A percentile compares a stretch with the other conserved stretches of the same genome.
Evolutionary conservation across 2,888 invertebrate species (phyloP).

Genomic region (Pedicia rivosa): DNA sequence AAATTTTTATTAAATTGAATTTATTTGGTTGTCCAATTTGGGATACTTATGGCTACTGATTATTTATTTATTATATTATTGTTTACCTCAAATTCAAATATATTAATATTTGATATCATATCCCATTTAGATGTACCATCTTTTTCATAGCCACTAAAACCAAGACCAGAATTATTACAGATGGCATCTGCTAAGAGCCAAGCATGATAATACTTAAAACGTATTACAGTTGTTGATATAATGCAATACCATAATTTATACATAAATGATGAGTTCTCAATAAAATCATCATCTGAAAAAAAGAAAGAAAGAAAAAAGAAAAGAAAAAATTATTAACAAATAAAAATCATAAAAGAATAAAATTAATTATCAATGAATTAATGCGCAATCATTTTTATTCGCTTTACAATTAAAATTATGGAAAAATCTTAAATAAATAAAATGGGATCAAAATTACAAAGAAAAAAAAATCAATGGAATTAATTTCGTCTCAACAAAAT

Average conservation of each 20-base stretch:
- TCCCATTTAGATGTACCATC: constrained; percentile 77
- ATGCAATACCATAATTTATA: constrained; percentile 61
- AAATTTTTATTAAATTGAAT: background rate
- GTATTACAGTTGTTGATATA: constrained; percentile 57
- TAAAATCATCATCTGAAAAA: constrained; percentile 42
- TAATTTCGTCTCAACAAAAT: too few relatives aligned
- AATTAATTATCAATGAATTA: too few relatives aligned
- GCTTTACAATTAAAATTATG: background rate
- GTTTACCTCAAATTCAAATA: constrained; percentile 78
- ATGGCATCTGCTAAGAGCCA: constrained; percentile 92
- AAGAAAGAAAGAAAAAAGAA: constrained; percentile 12
- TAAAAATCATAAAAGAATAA: background rate
- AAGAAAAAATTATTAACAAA: background rate
- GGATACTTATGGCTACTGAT: too few relatives aligned
- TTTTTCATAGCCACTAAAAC: constrained; percentile 64
- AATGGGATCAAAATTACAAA: too few relatives aligned
- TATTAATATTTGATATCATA: constrained; percentile 80
- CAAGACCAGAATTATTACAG: constrained; percentile 87
- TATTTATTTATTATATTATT: too few relatives aligned
- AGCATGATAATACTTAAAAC: constrained; percentile 94
- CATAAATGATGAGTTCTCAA: constrained; percentile 37
- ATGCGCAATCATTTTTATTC: background rate
- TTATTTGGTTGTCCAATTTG: too few relatives aligned
- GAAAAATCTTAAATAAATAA: too few relatives aligned
- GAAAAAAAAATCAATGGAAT: too few relatives aligned